A percentile compares a stretch with the other conserved stretches of the same genome.
phyloP scores from a whole-genome alignment of 2,113 vertebrate species.

The Semicossyphus pulcher region DNA sequence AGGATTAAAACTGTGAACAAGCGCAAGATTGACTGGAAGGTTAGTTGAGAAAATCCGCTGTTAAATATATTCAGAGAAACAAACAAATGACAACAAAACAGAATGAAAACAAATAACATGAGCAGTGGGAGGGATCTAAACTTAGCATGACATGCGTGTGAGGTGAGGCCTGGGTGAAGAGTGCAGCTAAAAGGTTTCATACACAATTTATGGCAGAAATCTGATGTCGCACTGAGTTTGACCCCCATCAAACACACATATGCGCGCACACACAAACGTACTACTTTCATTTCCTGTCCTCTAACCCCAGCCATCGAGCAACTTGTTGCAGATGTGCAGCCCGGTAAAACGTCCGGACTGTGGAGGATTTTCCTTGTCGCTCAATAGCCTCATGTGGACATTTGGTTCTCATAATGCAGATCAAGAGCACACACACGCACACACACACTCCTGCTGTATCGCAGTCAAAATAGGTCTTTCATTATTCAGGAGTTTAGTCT shows the following conservation, averaged over 20 bases:
- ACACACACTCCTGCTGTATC: neutral
- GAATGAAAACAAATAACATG: constrained; percentile 21
- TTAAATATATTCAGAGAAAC: constrained; percentile 34
- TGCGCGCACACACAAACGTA: neutral
- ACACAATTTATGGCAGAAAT: constrained; percentile 14
- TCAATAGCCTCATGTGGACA: neutral
- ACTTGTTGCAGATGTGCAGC: constrained; percentile 29
- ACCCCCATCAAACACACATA: constrained; percentile 12
- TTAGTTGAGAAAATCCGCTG: constrained; percentile 32
- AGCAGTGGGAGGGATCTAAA: constrained; percentile 1
- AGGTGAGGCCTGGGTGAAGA: constrained; percentile 48
- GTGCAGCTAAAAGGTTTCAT: constrained; percentile 14
- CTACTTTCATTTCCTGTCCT: constrained; percentile 8
- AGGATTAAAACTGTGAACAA: constrained; percentile 65
- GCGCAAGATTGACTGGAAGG: constrained; percentile 57
- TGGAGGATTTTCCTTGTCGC: neutral
- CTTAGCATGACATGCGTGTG: neutral
- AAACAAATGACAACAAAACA: constrained; percentile 56
- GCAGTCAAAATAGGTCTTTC: constrained; percentile 14
- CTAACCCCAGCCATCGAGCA: neutral
- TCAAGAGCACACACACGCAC: neutral
- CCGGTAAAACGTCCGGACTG: neutral
- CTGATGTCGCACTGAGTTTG: neutral
- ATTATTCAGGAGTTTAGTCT: constrained; percentile 5
- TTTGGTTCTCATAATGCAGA: constrained; percentile 21